Evolutionary conservation across 1,140 invertebrate genomes (phyloP), one percentile per base, ranked within the genome.

Genomic region (Drosophila bipectinata): DNA sequence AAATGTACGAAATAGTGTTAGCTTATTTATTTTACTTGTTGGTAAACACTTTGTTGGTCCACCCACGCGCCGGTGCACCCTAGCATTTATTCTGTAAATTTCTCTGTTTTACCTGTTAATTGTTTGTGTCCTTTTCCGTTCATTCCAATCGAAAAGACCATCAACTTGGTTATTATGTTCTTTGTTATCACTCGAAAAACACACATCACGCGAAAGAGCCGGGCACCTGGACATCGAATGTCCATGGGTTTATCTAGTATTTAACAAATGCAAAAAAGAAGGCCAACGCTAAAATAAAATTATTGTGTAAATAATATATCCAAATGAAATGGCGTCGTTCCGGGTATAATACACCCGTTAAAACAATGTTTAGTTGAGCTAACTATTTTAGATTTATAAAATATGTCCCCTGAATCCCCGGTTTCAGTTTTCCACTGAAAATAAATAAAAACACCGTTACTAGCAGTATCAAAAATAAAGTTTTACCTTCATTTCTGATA

Each of bases 21-120:
- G 44, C 41, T 45, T 82, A 82, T 82, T 82, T 82, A 82, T 82
- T 82, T 78, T 78, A 78, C 52, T 30, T 78, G 74, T 64, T 72
- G 63, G 39, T 81, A 62, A 3, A 37, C 54, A 37, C 54, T 72
- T 80, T 80, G 58, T 64, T 61, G 56, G 60, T 62, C 54, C 44
- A 37, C 52, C 54, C 49, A 61, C 30, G 32, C 67, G 61, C 34
- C 34, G 34, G 48, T 51, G 57, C 41, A 48, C 57, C 41, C 45
- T 68, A 73, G 68, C 79, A 83, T 82, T 83, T 78, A 82, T 21
- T 21, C 21, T 66, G 30, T 61, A 75, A 54, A 71, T 58, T 74
- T 83, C 55, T 82, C 52, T 64, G 79, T 77, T 81, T 81, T 64
- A 83, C 32, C 48, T 74, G 79, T 82, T 82, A 78, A 68, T 68